Percentiles rank a stretch among this genome's conserved stretches.
These are phyloP conservation scores for Tipula lateralis DNA, from an alignment of 2,888 invertebrate genomes.

Conservation along the genomic window DNA sequence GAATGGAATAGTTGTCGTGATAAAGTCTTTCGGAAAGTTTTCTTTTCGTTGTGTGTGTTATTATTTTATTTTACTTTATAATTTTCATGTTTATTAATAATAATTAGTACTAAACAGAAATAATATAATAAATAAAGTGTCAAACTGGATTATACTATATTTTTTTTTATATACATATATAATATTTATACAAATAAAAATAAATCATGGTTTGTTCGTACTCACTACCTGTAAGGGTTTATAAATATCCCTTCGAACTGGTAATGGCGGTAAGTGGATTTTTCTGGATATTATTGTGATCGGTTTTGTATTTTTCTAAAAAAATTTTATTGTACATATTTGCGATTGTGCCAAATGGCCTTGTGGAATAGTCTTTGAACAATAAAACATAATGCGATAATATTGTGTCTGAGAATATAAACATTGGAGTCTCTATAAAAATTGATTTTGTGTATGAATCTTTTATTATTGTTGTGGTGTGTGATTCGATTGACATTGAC, in stretches of 20 bases:
- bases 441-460: neutral
- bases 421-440: neutral
- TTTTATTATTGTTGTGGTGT: neutral
- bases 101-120: neutral
- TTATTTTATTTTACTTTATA: neutral
- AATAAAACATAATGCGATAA: neutral
- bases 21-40: neutral
- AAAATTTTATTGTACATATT: neutral
- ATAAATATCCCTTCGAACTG: conserved; percentile 91
- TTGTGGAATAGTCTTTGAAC: neutral
- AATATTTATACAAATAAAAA: conserved; percentile 34
- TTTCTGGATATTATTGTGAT: neutral
- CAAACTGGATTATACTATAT: neutral
- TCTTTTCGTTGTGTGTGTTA: neutral
- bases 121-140: neutral
- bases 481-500: neutral
- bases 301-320: neutral
- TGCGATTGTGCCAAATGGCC: neutral
- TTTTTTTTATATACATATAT: neutral
- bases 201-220: conserved; percentile 89
- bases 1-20: neutral
- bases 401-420: neutral
- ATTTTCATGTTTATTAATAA: neutral
- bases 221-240: conserved; percentile 89
- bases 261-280: conserved; percentile 83